Evolutionary conservation across 2,888 invertebrate genomes (phyloP).

Genomic region (Apotomis betuletana): DNA sequence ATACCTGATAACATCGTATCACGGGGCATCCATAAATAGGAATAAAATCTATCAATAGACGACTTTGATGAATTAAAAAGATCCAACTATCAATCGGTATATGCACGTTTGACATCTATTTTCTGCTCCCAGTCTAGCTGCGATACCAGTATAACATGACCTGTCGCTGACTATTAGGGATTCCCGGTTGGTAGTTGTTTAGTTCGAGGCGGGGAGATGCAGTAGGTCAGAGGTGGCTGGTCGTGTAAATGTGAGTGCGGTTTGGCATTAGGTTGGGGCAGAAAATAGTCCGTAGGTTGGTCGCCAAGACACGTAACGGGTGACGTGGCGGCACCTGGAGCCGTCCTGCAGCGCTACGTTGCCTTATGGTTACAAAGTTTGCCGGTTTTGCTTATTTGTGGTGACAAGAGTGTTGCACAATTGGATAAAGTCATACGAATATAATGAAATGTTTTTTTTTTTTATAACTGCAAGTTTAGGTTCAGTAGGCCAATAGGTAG

Average conservation of each 20-base stretch:
- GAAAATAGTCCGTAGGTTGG: conserved; percentile 66
- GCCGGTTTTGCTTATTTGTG: no score
- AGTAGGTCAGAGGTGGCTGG: conserved; percentile 47
- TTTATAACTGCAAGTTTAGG: no score
- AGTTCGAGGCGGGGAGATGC: conserved; percentile 39
- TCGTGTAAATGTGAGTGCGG: conserved; percentile 48
- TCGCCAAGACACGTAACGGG: conserved; percentile 67
- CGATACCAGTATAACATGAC: conserved; percentile 42
- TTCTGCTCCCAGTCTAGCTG: conserved; percentile 41
- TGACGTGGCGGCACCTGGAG: conserved; percentile 44
- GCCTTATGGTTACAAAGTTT: conserved; percentile 1
- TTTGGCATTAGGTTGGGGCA: conserved; percentile 70
- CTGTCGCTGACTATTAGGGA: conserved; percentile 17
- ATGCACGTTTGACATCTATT: conserved; percentile 43
- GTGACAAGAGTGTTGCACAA: no score
- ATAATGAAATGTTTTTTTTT: no score
- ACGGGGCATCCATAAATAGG: conserved; percentile 36
- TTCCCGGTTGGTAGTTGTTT: conserved; percentile 8
- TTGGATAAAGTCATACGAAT: no score
- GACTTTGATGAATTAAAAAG: conserved; percentile 47
- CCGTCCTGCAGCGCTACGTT: conserved; percentile 44
- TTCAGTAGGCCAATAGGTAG: no score
- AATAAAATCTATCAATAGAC: conserved; percentile 44
- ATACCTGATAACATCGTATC: not conserved
- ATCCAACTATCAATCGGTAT: conserved; percentile 44